Evolutionary conservation across 1,140 invertebrate genomes (phyloP).

Genomic region (Drosophila auraria): DNA sequence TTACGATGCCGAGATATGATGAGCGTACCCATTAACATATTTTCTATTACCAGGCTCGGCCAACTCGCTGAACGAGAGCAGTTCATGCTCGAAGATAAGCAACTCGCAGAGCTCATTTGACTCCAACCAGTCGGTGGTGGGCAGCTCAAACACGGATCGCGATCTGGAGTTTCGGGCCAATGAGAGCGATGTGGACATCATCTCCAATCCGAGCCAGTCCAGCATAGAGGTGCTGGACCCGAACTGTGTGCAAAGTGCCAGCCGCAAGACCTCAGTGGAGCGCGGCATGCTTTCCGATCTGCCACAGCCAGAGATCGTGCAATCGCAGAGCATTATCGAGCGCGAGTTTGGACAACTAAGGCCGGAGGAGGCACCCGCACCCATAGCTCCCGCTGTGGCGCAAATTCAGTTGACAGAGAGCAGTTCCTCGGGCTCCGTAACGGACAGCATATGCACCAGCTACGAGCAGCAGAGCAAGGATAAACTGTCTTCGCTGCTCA

Average conservation of each 20-base stretch:
- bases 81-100: slow-evolving; percentile 82
- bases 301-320: slow-evolving; percentile 48
- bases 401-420: slow-evolving; percentile 86
- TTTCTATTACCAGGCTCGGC: slow-evolving; percentile 74
- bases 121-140: slow-evolving; percentile 84
- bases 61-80: slow-evolving; percentile 84
- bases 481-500: slow-evolving; percentile 24
- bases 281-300: slow-evolving; percentile 62
- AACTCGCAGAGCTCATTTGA: slow-evolving; percentile 82
- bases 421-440: slow-evolving; percentile 88
- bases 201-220: slow-evolving; percentile 89
- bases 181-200: slow-evolving; percentile 88
- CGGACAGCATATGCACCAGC: slow-evolving; percentile 88
- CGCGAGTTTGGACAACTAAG: slow-evolving; percentile 50
- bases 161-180: slow-evolving; percentile 78
- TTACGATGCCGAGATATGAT: neutral
- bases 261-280: slow-evolving; percentile 78
- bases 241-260: slow-evolving; percentile 78
- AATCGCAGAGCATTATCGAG: slow-evolving; percentile 66
- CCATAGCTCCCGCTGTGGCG: slow-evolving; percentile 21
- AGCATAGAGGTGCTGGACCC: slow-evolving; percentile 88
- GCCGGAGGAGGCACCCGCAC: slow-evolving; percentile 13
- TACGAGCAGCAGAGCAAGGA: slow-evolving; percentile 86
- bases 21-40: slow-evolving; percentile 12
- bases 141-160: slow-evolving; percentile 80